Evolutionary conservation across 2,113 vertebrate species (phyloP), one percentile per base, ranked within the genome.

Genomic region (Podarcis cretensis): DNA sequence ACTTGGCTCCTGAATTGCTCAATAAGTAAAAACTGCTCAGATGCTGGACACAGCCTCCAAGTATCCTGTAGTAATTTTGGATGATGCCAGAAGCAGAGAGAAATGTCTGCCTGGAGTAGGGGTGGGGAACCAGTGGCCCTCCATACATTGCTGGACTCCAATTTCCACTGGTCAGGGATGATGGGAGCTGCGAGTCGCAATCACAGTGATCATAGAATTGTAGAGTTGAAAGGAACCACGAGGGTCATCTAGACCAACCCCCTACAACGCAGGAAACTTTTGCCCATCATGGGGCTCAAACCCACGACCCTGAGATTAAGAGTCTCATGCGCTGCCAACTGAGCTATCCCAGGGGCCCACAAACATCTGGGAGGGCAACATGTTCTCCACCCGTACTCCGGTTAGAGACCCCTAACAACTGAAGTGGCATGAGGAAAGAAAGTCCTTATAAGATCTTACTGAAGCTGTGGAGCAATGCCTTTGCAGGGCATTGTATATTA

Each of bases 1-100:
- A 93, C 89, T 93, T 93, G 83, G 91, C 86, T 93, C 94, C 94
- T 87, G 93, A 95, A 86, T 94, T 94, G 93, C 94, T 94, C 93
- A 92, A 91, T 54, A 90, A 92, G 69, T 71, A 92, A 94, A 90
- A 84, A 94, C 85, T 86, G 77, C 81, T 80, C 40, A 87, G 48
- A 71, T 96, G 93, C 93, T 93, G 94, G 94, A 92, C 69, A 84
- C 79, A 92, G 57, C 77, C 74, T 89, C 86, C 74, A 90, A 80
- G 66, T 4, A 88, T 83, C 21, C 35, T 57, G 6, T 32, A 54
- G 2, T 65, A 74, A 87, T 20, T 6, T 74, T 37, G 9, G 23
- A 27, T 84, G 54, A 81, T 0, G 83, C 54, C 63, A 88, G 57
- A 95, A 32, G 43, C 77, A 88, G 77, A 90, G 10, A 40, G 65